These are phyloP conservation scores for Heterotilapia buettikoferi DNA, from an alignment of 2,113 vertebrate species.

Conservation along the genomic window DNA sequence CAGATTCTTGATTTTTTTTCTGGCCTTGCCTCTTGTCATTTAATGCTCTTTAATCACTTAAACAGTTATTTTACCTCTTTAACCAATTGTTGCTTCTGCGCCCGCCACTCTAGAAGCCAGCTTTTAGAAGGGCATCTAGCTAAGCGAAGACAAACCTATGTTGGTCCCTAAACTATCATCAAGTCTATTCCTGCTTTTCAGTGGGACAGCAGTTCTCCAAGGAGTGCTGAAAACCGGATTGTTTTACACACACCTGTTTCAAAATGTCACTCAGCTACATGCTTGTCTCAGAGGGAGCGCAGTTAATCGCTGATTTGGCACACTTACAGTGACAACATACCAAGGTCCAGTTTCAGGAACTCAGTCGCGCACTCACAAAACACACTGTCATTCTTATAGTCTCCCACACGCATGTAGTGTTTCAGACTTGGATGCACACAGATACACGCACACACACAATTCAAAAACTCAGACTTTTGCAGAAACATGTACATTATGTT, in stretches of 20 bases:
- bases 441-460: background rate
- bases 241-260: constrained; percentile 62
- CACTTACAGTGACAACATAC: constrained; percentile 67
- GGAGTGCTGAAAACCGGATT: constrained; percentile 45
- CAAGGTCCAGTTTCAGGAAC: constrained; percentile 61
- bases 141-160: background rate
- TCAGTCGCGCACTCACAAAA: background rate
- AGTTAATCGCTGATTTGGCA: constrained; percentile 70
- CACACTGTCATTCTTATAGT: background rate
- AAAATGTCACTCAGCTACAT: constrained; percentile 48
- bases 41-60: background rate
- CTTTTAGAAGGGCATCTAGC: background rate
- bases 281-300: constrained; percentile 52
- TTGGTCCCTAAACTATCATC: constrained; percentile 37
- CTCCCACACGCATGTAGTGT: background rate
- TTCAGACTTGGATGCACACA: background rate
- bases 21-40: background rate
- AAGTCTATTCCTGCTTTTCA: constrained; percentile 58
- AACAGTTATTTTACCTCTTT: background rate
- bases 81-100: background rate
- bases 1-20: background rate
- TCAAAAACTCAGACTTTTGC: background rate
- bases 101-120: background rate
- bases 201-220: constrained; percentile 21
- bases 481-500: background rate